phyloP scores from a whole-genome alignment of 2,888 invertebrate species.

The Drosophila emarginata region DNA sequence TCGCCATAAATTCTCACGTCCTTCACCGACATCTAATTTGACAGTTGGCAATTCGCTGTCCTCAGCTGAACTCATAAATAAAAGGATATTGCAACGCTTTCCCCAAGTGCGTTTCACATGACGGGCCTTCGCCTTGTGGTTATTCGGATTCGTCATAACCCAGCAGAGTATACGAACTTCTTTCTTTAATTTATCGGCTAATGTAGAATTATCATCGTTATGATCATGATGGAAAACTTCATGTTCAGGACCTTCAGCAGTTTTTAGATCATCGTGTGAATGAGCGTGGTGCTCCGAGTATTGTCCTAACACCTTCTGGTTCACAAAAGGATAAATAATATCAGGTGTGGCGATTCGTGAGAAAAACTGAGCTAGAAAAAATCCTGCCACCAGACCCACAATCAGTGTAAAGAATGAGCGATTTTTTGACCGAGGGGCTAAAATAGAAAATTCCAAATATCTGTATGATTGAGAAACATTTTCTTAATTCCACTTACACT shows the following conservation, averaged over 20 bases:
- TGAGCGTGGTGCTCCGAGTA: neutral
- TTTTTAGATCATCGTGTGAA: neutral
- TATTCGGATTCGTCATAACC: conserved; percentile 96
- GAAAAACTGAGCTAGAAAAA: conserved; percentile 57
- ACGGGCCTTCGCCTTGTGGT: conserved; percentile 84
- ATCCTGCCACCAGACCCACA: conserved; percentile 67
- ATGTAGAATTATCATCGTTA: conserved; percentile 84
- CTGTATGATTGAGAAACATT: neutral
- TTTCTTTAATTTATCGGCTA: conserved; percentile 88
- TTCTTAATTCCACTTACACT: neutral
- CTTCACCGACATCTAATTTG: neutral
- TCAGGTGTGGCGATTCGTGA: conserved; percentile 7
- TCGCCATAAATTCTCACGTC: neutral
- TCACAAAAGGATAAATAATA: conserved; percentile 32
- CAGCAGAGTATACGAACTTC: conserved; percentile 95
- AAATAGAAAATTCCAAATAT: neutral
- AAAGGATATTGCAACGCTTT: conserved; percentile 28
- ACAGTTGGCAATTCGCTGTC: neutral
- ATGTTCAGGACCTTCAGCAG: neutral
- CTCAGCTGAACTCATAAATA: conserved; percentile 14
- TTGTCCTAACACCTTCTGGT: neutral
- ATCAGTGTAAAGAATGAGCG: conserved; percentile 55
- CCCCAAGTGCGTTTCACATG: conserved; percentile 23
- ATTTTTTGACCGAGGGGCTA: conserved; percentile 37
- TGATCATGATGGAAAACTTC: conserved; percentile 35